Base-by-base conservation (phyloP, 2,797 vertebrate species). In the Micrastur ruficollis region DNA sequence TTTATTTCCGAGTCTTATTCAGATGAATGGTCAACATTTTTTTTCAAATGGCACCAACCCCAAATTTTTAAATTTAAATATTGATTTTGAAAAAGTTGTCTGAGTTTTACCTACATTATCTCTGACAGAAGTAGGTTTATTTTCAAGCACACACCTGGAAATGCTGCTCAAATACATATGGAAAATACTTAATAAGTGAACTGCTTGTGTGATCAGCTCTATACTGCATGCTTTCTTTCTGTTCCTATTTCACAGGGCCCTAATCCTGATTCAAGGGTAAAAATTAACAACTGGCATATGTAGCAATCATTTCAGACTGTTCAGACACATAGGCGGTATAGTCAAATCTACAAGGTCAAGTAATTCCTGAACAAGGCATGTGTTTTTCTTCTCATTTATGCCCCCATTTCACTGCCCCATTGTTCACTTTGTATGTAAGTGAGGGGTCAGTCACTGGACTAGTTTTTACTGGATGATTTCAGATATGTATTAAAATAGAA, bases 241-340 rank as follows among this genome's bases (percentile, higher is more conserved):
- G 52, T 94, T 97, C 80, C 74, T 71, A 58, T 96, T 97, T 93
- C 92, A 94, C 53, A 72, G 78, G 86, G 59, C 46, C 65, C 68
- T 89, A 84, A 90, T 93, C 55, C 88, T 90, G 49, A 96, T 96
- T 96, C 97, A 36, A 66, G 59, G 20, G 6, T 89, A 96, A 97
- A 96, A 97, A 94, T 38, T n/a, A 95, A 55, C 7, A 95, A 85
- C 46, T 91, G 47, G 22, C 6, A 19, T 95, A 89, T 59, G 20
- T 65, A 93, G 93, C 84, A 85, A 85, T 91, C 52, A 71, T 68
- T 95, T 94, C 84, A 94, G 82, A 72, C 85, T 90, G 73, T 95
- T 97, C 71, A 65, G 70, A 36, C 18, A 40, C 5, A 9, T 40
- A 38, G 9, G 32, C 14, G 72, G 2, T 23, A 65, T 38, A 65